Conservation (phyloP, 2,113 vertebrate species). For the Eleginops maclovinus region DNA sequence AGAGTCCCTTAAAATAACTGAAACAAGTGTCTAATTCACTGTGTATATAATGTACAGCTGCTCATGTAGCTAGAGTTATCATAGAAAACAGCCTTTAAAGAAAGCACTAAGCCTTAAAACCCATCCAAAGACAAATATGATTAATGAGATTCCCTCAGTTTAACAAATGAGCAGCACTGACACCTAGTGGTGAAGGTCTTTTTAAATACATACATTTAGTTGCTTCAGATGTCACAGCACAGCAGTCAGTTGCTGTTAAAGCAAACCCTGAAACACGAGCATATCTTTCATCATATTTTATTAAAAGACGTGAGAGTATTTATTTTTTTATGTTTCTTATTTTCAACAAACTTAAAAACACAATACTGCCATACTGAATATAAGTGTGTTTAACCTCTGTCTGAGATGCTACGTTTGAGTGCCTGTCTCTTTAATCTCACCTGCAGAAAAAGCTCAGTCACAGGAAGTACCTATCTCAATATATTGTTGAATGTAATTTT, state of each 20-base stretch:
- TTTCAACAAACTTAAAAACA: no score
- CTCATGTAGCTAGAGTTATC: background rate
- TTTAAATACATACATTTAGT: background rate
- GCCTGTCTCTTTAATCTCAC: no score
- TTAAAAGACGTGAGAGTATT: no score
- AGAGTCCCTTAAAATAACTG: background rate
- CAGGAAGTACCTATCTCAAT: background rate
- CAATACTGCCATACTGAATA: no score
- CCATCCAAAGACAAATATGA: background rate
- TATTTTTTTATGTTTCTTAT: no score
- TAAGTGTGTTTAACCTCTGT: no score
- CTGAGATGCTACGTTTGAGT: background rate
- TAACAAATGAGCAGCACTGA: conserved; percentile 28
- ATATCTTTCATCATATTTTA: no score
- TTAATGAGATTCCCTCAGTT: background rate
- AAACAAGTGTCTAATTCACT: background rate
- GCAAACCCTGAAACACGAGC: background rate
- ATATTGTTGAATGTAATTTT: no score
- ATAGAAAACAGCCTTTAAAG: background rate
- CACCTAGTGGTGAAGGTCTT: conserved; percentile 31
- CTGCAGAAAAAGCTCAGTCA: no score
- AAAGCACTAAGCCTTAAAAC: background rate
- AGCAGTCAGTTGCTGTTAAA: background rate
- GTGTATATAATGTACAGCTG: background rate
- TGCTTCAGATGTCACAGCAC: background rate